These are phyloP conservation scores for Pangasius macronema DNA, from an alignment of 2,797 vertebrate species.

Conservation along the genomic window DNA sequence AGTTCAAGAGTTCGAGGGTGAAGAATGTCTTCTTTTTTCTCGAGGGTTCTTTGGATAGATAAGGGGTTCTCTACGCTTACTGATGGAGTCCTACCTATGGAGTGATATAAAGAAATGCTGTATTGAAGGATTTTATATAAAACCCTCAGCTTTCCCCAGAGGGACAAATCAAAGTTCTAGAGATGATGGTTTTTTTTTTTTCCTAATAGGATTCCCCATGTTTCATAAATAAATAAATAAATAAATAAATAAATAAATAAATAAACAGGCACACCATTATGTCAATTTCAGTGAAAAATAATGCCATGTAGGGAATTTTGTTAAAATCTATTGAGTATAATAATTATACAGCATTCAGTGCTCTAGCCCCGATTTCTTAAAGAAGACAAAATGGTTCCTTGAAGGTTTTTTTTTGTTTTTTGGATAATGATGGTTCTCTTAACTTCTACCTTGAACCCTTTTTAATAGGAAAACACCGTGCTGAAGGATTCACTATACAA, in stretches of 20 bases:
- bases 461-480: no score
- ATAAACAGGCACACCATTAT: background rate
- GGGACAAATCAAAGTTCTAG: background rate
- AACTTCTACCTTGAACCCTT: background rate
- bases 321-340: background rate
- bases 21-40: no score
- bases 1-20: no score
- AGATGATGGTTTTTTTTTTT: background rate
- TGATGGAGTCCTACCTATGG: background rate
- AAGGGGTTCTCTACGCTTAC: background rate
- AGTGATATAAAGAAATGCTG: background rate
- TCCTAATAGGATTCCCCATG: background rate
- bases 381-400: background rate
- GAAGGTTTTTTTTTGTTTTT: no score
- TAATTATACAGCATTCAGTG: background rate
- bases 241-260: no score
- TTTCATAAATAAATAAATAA: no score
- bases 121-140: background rate
- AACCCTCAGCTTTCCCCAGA: background rate
- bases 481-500: background rate
- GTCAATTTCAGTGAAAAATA: background rate
- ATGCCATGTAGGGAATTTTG: background rate
- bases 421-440: background rate
- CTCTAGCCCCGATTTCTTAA: background rate
- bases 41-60: background rate